Evolutionary conservation across 2,797 vertebrate genomes (phyloP).

Genomic region (Enteromius viviparus): DNA sequence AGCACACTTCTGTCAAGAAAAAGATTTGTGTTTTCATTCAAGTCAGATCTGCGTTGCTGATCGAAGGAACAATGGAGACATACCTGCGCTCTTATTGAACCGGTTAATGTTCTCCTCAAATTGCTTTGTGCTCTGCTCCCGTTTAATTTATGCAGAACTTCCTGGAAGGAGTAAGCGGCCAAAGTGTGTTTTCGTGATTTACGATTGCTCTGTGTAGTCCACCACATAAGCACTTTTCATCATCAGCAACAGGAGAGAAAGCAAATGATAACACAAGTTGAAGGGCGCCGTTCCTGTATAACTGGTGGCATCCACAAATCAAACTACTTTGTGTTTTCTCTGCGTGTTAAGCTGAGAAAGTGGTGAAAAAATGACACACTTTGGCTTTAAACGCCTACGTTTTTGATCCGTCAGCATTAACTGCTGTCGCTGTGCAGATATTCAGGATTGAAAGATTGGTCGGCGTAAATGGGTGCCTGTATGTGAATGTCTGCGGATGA

Average conservation of each 20-base stretch:
- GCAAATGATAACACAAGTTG: neutral
- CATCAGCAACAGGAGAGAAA: no score
- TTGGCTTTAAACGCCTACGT: neutral
- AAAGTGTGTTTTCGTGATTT: neutral
- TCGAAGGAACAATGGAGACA: neutral
- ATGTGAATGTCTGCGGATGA: conserved; percentile 23
- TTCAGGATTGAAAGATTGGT: neutral
- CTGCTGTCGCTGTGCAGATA: neutral
- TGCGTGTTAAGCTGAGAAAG: neutral
- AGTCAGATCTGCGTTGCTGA: neutral
- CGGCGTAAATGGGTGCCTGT: conserved; percentile 5
- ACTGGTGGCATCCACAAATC: neutral
- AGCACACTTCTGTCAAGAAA: neutral
- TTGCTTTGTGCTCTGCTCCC: neutral
- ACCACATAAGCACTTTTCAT: neutral
- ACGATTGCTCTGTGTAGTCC: neutral
- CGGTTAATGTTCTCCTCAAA: conserved; percentile 5
- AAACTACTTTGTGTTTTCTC: neutral
- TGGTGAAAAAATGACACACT: neutral
- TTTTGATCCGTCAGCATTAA: conserved; percentile 12
- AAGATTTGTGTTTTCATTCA: conserved; percentile 15
- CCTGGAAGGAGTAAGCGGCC: neutral
- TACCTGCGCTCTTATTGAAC: conserved; percentile 13
- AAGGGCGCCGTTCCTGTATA: neutral
- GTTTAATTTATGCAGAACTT: neutral